A percentile compares a stretch with the other conserved stretches of the same genome.
Evolutionary conservation across 1,140 invertebrate genomes (phyloP).

Genomic region (Drosophila elegans): DNA sequence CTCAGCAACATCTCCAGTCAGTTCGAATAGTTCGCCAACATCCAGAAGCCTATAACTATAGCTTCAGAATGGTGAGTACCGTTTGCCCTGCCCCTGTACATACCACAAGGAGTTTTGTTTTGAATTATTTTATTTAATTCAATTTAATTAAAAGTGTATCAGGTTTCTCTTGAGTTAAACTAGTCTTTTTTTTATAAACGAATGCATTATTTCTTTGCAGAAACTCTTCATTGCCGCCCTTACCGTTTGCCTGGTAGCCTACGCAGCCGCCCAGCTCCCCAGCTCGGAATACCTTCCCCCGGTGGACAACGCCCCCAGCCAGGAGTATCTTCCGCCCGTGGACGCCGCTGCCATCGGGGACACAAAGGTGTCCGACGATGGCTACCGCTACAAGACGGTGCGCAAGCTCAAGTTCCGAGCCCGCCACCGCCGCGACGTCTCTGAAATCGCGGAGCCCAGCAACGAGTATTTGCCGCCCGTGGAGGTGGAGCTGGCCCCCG

Average conservation of each 20-base stretch:
- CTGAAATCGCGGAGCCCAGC: conserved; percentile 33
- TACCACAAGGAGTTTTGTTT: too few species aligned
- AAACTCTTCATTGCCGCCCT: conserved; percentile 65
- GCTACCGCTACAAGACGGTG: neutral
- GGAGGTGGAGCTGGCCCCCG: neutral
- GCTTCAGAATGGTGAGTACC: conserved; percentile 59
- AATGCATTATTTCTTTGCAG: conserved; percentile 7
- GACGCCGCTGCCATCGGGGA: conserved; percentile 42
- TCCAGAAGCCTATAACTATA: conserved; percentile 34
- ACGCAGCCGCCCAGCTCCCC: conserved; percentile 45
- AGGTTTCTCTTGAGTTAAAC: too few species aligned
- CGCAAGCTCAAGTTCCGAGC: conserved; percentile 7
- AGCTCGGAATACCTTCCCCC: conserved; percentile 61
- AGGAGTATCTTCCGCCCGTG: conserved; percentile 1
- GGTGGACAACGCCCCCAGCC: conserved; percentile 42
- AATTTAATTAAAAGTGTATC: too few species aligned
- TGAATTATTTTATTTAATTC: too few species aligned
- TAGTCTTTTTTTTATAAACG: too few species aligned
- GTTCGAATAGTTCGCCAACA: conserved; percentile 33
- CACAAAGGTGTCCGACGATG: neutral
- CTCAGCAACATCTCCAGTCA: conserved; percentile 64
- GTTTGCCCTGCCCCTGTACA: neutral
- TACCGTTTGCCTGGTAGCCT: conserved; percentile 59
- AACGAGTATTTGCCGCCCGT: conserved; percentile 3
- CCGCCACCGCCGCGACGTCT: conserved; percentile 17